A percentile compares a stretch with the other conserved stretches of the same genome.
Evolutionary conservation across 2,113 vertebrate species (phyloP).

Genomic region (Misgurnus anguillicaudatus): DNA sequence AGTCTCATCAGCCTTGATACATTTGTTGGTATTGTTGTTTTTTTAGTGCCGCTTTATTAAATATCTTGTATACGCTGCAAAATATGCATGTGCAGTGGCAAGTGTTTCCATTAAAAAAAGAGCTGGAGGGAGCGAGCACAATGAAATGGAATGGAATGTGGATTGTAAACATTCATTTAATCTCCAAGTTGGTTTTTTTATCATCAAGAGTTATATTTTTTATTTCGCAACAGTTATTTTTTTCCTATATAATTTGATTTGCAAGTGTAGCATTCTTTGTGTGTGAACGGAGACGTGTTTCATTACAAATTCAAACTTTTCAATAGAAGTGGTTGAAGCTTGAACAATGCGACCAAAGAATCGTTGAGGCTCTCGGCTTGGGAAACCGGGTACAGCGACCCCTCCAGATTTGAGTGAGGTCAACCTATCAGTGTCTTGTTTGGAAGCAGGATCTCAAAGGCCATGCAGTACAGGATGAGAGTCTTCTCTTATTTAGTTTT

Average conservation of each 20-base stretch:
- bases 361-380: slow-evolving; percentile 65
- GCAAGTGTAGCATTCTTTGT: slow-evolving; percentile 32
- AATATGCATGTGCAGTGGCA: neutral
- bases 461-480: slow-evolving; percentile 68
- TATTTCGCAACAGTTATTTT: neutral
- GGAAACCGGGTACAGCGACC: slow-evolving; percentile 35
- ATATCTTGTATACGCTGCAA: neutral
- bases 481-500: slow-evolving; percentile 71
- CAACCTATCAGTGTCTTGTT: slow-evolving; percentile 61
- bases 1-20: neutral
- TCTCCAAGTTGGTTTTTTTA: no score
- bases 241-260: neutral
- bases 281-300: slow-evolving; percentile 37
- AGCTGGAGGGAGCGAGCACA: no score
- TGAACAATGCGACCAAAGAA: slow-evolving; percentile 60
- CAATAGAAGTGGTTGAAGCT: slow-evolving; percentile 55
- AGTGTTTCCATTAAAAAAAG: no score
- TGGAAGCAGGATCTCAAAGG: slow-evolving; percentile 70
- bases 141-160: no score
- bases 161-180: no score
- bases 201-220: neutral
- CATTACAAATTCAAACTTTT: slow-evolving; percentile 62
- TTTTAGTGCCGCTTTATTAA: neutral
- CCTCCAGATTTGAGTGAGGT: slow-evolving; percentile 62
- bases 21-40: neutral